Conservation (phyloP, 2,888 invertebrate genomes). For the Nymphalis polychloros region DNA sequence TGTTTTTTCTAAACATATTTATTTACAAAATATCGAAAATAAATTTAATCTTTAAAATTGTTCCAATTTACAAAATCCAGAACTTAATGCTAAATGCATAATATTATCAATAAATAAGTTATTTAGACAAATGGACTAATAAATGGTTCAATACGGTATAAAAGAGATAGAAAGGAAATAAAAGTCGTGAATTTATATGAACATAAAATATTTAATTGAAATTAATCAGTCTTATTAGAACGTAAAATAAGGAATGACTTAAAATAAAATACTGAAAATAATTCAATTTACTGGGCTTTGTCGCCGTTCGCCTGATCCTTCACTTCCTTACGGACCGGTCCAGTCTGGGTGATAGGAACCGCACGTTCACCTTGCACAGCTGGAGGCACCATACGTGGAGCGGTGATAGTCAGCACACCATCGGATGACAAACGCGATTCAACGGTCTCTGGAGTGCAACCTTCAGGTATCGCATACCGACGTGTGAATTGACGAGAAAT, state of each 20-base stretch:
- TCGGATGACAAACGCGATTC: constrained; percentile 88
- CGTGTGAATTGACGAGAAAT: constrained; percentile 89
- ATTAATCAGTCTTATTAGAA: constrained; percentile 25
- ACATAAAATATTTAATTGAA: constrained; percentile 18
- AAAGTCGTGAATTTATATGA: constrained; percentile 6
- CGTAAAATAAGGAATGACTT: constrained; percentile 26
- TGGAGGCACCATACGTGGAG: constrained; percentile 73
- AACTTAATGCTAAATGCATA: too few species aligned
- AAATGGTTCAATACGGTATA: too few species aligned
- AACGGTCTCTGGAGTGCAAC: constrained; percentile 85
- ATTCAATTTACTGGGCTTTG: constrained; percentile 44
- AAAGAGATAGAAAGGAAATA: background rate
- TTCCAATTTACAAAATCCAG: too few species aligned
- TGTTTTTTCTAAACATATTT: too few species aligned
- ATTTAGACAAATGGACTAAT: too few species aligned
- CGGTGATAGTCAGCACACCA: constrained; percentile 86
- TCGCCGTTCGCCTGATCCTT: constrained; percentile 76
- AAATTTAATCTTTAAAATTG: too few species aligned
- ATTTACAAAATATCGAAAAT: too few species aligned
- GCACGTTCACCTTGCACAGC: constrained; percentile 73
- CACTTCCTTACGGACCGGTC: constrained; percentile 79
- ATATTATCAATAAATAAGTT: too few species aligned
- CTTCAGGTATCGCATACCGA: constrained; percentile 88
- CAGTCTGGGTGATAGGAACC: constrained; percentile 83
- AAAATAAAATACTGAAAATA: constrained; percentile 42